phyloP scores from a whole-genome alignment of 35 echinoderm and acorn worm genomes.

The Apostichopus japonicus region DNA sequence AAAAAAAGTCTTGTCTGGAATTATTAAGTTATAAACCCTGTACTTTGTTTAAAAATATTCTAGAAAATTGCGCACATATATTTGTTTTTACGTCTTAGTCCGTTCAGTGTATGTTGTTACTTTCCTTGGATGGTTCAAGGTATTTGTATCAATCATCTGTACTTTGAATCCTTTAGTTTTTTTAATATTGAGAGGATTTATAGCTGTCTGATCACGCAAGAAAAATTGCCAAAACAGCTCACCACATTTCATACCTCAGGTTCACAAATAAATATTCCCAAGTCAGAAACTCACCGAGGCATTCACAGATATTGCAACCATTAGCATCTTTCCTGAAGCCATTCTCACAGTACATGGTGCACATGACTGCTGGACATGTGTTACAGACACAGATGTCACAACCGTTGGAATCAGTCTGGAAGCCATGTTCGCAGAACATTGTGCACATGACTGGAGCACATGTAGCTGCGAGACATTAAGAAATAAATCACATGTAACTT shows the following conservation, averaged over 20 bases:
- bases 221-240: background rate
- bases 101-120: no score
- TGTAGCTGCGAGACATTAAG: slow-evolving; percentile 4
- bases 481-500: background rate
- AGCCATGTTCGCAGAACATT: slow-evolving; percentile 48
- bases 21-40: no score
- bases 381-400: slow-evolving; percentile 66
- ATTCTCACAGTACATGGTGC: slow-evolving; percentile 64
- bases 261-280: background rate
- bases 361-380: slow-evolving; percentile 61
- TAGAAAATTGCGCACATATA: no score
- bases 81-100: no score
- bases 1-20: no score
- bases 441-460: slow-evolving; percentile 55
- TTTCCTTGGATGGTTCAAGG: no score
- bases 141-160: background rate
- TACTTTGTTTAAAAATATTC: no score
- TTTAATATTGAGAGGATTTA: background rate
- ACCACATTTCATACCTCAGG: background rate
- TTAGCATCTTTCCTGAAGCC: slow-evolving; percentile 57
- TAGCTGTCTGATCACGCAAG: background rate
- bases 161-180: background rate
- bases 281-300: slow-evolving; percentile 27
- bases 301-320: slow-evolving; percentile 63
- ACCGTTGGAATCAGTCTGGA: slow-evolving; percentile 49